Base-by-base conservation (phyloP, 2,113 vertebrate genomes). In the Phrynosoma blainvillii region DNA sequence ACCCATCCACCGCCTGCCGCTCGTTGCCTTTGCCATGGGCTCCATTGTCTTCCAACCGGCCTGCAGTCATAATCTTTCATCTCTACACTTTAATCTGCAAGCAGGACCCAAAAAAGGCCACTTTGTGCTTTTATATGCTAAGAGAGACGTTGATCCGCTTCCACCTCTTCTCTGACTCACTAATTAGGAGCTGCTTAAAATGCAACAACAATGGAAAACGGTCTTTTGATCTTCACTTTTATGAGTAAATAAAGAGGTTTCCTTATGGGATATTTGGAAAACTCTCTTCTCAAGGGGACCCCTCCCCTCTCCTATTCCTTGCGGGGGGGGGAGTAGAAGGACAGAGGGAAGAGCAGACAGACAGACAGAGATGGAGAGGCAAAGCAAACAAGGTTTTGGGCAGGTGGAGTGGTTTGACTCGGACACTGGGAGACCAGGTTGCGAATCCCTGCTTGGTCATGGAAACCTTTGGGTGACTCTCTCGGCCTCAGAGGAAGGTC, bases 131-230 rank as follows among this genome's bases (percentile, higher is more conserved):
- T 84, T 68, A 74, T 84, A 47, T 74, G 68, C 82, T 84, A 84
- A 84, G 54, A 11, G 47, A 84, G 42, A 25, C 42, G 20, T 83
- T 83, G 66, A 6, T 27, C 5, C 32, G 82, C 68, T 84, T 23
- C 66, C 68, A 84, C 68, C 82, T 84, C 82, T 84, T 84, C 47
- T 11, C 47, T 84, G 82, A 84, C 82, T 84, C 68, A 74, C 82
- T 84, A 84, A 84, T 84, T 84, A 84, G 52, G 25, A 56, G 47
- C 82, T 74, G 47, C 32, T 84, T 84, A 84, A 84, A 84, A 84
- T 84, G 82, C 82, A 36, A 7, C 20, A 84, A 84, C 70, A 74
- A 74, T 62, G 14, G 54, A 52, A 84, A 84, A 74, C 54, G 36
- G 70, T 56, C 68, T 74, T 84, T 84, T 84, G 82, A 84, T 84